Base-by-base conservation (phyloP, 2,113 vertebrate genomes). In the Cavia aperea region DNA sequence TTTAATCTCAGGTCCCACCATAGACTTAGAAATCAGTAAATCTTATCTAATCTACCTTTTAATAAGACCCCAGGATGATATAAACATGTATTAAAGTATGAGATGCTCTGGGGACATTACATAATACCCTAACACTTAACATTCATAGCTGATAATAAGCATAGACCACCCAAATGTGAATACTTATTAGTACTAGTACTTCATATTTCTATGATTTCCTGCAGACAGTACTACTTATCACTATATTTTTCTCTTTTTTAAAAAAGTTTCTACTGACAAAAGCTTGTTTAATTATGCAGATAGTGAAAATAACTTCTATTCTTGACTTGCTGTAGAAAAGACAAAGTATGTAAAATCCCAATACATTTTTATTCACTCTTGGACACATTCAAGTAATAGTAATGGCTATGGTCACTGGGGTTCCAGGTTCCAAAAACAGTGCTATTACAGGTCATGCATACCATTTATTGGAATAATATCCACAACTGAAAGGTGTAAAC, bases 261-360 rank as follows among this genome's bases (percentile, higher is more conserved):
- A 51, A 86, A 51, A 86, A 43, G 29, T 81, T 88, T 81, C 19
- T 82, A 62, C 66, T 84, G 36, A 43, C 51, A 62, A 90, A 96
- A 78, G 15, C 39, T 84, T 87, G 33, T 68, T 75, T 84, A 81
- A 73, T 23, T 85, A 72, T 51, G 15, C 63, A 79, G 5, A 51
- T 89, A 94, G 83, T 77, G 54, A 94, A 94, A 94, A 94, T 72
- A 93, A 89, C 84, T 85, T 49, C 31, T 77, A 72, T 93, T 77
- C 11, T 21, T 88, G 3, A 54, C 46, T 89, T 89, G 8, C 49
- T 56, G 39, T 2, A 51, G 82, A 7, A 85, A 81, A 72, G 43
- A 0, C 19, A 68, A 78, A 58, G 39, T 26, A 63, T 77, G n/a
- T 33, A 90, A 70, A 93, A 81, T 81, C 5, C 23, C 10, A 92